Evolutionary conservation across 2,888 invertebrate genomes (phyloP), one percentile per base, ranked within the genome.

Genomic region (Tribolium freemani): DNA sequence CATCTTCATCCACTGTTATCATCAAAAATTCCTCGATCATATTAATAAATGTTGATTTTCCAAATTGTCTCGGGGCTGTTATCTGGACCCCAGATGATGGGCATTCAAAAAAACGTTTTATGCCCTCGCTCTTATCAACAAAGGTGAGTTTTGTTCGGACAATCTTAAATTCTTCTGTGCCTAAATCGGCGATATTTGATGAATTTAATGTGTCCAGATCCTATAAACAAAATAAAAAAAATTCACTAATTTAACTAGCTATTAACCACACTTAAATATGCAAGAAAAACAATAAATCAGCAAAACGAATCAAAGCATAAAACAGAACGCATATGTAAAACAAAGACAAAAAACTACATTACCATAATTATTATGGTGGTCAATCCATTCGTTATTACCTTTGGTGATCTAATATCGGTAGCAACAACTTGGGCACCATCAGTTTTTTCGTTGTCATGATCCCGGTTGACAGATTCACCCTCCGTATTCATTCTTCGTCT

Each of bases 21-120:
- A 53, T 63, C 46, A 72, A 56, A 66, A 69, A 72, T 13, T 44
- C 45, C 48, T 64, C 45, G 21, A 72, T 8, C 53, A 63, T 72
- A 38, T 64, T 64, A 10, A 72, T 51, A 51, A 69, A 69, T 44
- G 72, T 69, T 31, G 72, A 63, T 69, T 72, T 72, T 44, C 69
- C 72, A 58, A 68, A 72, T 45, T 64, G 51, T 61, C 53, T 69
- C 21, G 72, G 72, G 20, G 72, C 38, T 16, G 72, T 72, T 26
- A 69, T 54, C n/a, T 53, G 51, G 53, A 64, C 53, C 44, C 64
- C 54, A 64, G 44, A 64, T 38, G 53, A 1, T 64, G 53, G 20
- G 44, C 64, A 64, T 64, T 64, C 20, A 64, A 64, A 53, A 53
- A 53, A 64, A 64, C 53, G 38, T 53, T 57, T 57, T 57, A 57